phyloP scores from a whole-genome alignment of 2,797 vertebrate species.

The Lacerta agilis region DNA sequence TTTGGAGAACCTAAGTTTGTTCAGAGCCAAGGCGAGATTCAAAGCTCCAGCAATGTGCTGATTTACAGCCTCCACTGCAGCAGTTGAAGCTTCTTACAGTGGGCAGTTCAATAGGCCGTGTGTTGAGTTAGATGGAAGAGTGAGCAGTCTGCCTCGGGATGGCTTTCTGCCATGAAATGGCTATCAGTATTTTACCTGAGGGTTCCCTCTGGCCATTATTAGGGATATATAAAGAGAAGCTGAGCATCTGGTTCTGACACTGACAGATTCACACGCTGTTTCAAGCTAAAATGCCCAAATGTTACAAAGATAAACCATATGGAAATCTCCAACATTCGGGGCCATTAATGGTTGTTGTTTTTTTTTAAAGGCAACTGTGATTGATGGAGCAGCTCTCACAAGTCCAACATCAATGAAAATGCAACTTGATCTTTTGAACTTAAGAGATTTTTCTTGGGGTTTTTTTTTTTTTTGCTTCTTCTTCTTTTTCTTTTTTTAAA shows the following conservation, averaged over 20 bases:
- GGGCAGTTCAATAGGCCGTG: neutral
- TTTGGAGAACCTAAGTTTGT: neutral
- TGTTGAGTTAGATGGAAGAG: neutral
- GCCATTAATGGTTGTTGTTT: constrained; percentile 75
- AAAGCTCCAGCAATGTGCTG: neutral
- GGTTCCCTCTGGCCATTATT: constrained; percentile 7
- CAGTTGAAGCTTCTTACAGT: neutral
- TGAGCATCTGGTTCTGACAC: constrained; percentile 72
- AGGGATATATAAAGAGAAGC: constrained; percentile 49
- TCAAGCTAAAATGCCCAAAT: constrained; percentile 77
- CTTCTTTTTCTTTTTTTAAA: constrained; percentile 65
- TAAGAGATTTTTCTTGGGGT: constrained; percentile 48
- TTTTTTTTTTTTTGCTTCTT: constrained; percentile 49
- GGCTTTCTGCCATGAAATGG: neutral
- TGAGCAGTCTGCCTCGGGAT: neutral
- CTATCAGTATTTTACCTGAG: neutral
- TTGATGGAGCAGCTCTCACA: constrained; percentile 81
- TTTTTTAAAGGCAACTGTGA: constrained; percentile 82
- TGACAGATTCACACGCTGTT: constrained; percentile 76
- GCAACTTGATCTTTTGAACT: constrained; percentile 83
- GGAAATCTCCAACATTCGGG: constrained; percentile 69
- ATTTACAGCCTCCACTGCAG: neutral
- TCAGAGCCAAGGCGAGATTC: neutral
- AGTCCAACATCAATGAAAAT: constrained; percentile 84
- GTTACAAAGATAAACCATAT: constrained; percentile 83